Conservation (phyloP, 1,140 invertebrate species). For the Euwallacea fornicatus region DNA sequence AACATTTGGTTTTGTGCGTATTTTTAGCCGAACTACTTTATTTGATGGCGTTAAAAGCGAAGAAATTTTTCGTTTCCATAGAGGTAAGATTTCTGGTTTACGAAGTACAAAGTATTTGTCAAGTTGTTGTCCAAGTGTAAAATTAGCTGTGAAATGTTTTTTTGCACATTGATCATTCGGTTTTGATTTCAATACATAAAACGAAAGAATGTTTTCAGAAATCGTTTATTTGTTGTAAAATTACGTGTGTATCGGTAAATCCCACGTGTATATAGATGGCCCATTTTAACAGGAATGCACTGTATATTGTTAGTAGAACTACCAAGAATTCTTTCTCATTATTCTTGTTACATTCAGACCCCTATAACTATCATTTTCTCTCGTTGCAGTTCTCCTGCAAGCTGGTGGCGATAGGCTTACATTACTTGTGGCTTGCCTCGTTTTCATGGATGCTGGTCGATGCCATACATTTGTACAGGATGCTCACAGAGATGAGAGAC, state of each 20-base stretch:
- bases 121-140: slow-evolving; percentile 3
- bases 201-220: no score
- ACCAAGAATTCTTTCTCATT: no score
- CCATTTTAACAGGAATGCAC: no score
- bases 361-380: no score
- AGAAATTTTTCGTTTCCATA: slow-evolving; percentile 72
- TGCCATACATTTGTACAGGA: slow-evolving; percentile 88
- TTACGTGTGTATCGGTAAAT: no score
- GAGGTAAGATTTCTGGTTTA: slow-evolving; percentile 57
- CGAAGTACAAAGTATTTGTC: neutral
- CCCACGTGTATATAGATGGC: no score
- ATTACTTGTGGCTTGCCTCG: slow-evolving; percentile 88
- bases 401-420: slow-evolving; percentile 85
- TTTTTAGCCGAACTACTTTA: slow-evolving; percentile 85
- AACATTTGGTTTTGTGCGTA: slow-evolving; percentile 87
- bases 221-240: no score
- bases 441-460: slow-evolving; percentile 92
- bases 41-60: slow-evolving; percentile 80
- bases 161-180: no score
- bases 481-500: slow-evolving; percentile 93
- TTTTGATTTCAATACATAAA: no score
- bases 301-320: no score
- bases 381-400: slow-evolving; percentile 76
- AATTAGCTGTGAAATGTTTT: neutral
- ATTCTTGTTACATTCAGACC: no score